These are phyloP conservation scores for Pseudopleuronectes americanus DNA, from an alignment of 2,797 vertebrate genomes.

Conservation along the genomic window DNA sequence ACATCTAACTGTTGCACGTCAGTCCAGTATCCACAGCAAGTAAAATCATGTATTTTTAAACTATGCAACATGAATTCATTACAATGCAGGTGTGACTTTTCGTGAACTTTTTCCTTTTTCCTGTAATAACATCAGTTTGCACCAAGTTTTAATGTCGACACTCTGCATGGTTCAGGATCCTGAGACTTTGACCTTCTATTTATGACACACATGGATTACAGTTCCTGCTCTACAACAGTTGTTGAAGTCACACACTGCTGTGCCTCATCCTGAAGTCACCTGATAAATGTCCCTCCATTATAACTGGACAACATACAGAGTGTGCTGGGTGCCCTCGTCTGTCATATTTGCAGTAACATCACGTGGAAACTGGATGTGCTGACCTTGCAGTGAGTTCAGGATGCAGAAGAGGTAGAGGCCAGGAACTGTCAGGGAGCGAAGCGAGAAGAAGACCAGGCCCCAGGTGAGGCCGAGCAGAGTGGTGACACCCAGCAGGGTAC, in stretches of 20 bases:
- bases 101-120: neutral
- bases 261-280: neutral
- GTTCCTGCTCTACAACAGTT: no score
- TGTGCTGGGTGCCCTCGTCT: neutral
- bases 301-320: neutral
- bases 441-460: constrained; percentile 80
- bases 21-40: no score
- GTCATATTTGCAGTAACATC: neutral
- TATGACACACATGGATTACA: neutral
- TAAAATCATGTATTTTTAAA: no score
- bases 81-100: neutral
- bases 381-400: constrained; percentile 84
- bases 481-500: constrained; percentile 70
- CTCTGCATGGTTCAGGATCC: neutral
- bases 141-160: neutral
- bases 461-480: constrained; percentile 83
- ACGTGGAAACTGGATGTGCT: neutral
- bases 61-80: neutral
- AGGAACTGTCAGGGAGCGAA: constrained; percentile 37
- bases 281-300: neutral
- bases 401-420: constrained; percentile 83
- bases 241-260: neutral
- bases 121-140: neutral
- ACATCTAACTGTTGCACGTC: no score
- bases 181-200: neutral